A percentile compares a stretch with the other conserved stretches of the same genome.
phyloP scores from a whole-genome alignment of 2,797 vertebrate genomes.

The Odontamblyopus lacepedii region DNA sequence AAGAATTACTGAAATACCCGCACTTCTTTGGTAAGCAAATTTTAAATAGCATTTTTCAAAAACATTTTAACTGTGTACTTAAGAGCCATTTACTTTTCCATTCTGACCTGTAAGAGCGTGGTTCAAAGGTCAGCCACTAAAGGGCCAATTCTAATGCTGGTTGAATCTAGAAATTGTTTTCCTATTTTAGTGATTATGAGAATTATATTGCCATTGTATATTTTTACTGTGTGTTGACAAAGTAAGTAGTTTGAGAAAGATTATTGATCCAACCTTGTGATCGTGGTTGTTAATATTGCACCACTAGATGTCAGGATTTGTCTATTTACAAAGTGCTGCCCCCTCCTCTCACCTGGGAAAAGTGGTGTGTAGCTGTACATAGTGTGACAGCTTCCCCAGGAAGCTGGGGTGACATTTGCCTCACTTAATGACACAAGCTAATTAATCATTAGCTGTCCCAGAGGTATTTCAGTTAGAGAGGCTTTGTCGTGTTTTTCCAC shows the following conservation, averaged over 20 bases:
- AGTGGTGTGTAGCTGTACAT: conserved; percentile 77
- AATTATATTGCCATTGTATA: background rate
- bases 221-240: background rate
- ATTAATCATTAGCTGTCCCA: conserved; percentile 99
- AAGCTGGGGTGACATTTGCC: conserved; percentile 96
- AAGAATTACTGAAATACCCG: conserved; percentile 23
- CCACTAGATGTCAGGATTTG: conserved; percentile 92
- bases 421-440: conserved; percentile 97
- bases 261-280: background rate
- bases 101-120: conserved; percentile 39
- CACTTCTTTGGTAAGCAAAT: conserved; percentile 58
- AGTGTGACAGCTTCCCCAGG: conserved; percentile 88
- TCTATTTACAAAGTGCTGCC: conserved; percentile 65
- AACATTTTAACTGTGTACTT: background rate
- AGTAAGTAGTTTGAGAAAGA: background rate
- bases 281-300: conserved; percentile 51
- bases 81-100: background rate
- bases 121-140: conserved; percentile 65
- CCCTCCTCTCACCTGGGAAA: conserved; percentile 67
- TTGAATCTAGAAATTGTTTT: conserved; percentile 27
- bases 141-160: background rate
- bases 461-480: conserved; percentile 91
- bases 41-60: background rate
- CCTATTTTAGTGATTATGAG: background rate
- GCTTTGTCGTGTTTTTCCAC: conserved; percentile 87